Evolutionary conservation across 2,113 vertebrate species (phyloP).

Genomic region (Plecotus auritus): DNA sequence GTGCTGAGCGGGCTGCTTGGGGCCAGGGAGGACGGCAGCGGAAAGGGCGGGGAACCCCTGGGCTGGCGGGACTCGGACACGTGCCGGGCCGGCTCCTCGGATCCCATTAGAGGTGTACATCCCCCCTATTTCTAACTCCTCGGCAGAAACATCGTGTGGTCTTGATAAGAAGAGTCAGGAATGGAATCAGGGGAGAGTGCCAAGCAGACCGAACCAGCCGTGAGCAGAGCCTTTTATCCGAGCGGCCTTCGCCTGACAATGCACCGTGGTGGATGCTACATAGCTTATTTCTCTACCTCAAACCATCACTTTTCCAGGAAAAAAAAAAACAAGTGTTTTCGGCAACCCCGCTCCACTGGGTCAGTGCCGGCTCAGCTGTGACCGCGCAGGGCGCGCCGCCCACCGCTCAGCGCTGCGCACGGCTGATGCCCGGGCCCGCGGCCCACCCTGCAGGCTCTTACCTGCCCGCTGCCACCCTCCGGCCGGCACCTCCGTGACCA

Average conservation of each 20-base stretch:
- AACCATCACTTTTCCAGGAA: background rate
- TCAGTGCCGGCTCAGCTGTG: rapidly evolving
- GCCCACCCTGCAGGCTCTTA: background rate
- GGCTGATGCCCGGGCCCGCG: rapidly evolving
- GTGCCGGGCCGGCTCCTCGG: rapidly evolving
- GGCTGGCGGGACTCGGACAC: rapidly evolving
- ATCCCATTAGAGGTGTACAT: too few species aligned
- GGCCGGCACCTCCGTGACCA: background rate
- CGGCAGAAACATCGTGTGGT: background rate
- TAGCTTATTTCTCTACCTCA: background rate
- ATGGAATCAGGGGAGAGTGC: background rate
- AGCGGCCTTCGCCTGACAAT: background rate
- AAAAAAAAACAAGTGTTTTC: too few species aligned
- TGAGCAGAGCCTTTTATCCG: background rate
- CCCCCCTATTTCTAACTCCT: background rate
- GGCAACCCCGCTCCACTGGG: background rate
- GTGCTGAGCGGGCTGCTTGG: background rate
- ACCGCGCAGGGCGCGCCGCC: background rate
- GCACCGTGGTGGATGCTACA: background rate
- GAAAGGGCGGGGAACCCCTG: rapidly evolving
- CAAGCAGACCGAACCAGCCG: rapidly evolving
- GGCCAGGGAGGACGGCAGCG: rapidly evolving
- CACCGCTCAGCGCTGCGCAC: too few species aligned
- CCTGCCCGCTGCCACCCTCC: background rate
- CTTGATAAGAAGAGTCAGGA: background rate